phyloP scores from a whole-genome alignment of 2,888 invertebrate genomes.

The Polydrusus cervinus region DNA sequence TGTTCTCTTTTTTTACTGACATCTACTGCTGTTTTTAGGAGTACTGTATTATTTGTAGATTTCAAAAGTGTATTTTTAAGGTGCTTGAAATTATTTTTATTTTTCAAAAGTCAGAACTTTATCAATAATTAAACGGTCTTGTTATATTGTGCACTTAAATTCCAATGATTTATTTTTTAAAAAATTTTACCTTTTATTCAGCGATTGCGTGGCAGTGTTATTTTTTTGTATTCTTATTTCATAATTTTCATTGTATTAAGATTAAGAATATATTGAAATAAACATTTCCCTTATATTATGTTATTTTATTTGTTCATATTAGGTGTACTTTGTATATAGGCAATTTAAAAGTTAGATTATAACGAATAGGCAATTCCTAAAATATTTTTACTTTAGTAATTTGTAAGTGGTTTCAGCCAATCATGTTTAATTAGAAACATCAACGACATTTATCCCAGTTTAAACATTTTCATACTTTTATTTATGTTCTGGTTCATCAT shows the following conservation, averaged over 20 bases:
- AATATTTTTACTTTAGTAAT: constrained; percentile 54
- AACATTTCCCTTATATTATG: constrained; percentile 45
- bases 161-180: constrained; percentile 16
- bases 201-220: constrained; percentile 45
- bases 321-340: constrained; percentile 61
- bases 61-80: constrained; percentile 56
- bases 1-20: constrained; percentile 51
- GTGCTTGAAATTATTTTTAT: constrained; percentile 57
- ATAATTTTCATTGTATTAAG: constrained; percentile 51
- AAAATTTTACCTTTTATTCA: constrained; percentile 49
- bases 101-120: constrained; percentile 32
- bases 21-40: constrained; percentile 53
- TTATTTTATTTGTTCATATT: constrained; percentile 59
- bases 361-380: constrained; percentile 56
- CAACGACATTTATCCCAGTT: constrained; percentile 39
- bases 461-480: constrained; percentile 51
- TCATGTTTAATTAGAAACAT: constrained; percentile 47
- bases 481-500: constrained; percentile 46
- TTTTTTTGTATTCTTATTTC: constrained; percentile 43
- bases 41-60: constrained; percentile 59
- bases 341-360: constrained; percentile 54
- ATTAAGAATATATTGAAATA: constrained; percentile 51
- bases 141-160: constrained; percentile 5
- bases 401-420: constrained; percentile 55
- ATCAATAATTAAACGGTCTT: constrained; percentile 13